Conservation (phyloP, 2,888 invertebrate species). For the Lamellibrachia columna region DNA sequence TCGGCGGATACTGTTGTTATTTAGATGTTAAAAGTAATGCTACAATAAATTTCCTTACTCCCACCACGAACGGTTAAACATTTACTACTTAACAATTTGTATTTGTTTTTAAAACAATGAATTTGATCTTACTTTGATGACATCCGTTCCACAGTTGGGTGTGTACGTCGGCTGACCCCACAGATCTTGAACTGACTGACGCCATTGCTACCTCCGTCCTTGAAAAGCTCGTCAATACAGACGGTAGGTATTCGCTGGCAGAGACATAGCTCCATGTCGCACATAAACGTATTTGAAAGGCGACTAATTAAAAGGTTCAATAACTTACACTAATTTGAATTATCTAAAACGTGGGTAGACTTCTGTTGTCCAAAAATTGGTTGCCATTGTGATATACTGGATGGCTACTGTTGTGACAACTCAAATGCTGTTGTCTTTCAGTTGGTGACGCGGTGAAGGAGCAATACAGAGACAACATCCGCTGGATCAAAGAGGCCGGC, state of each 20-base stretch:
- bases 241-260: slow-evolving; percentile 44
- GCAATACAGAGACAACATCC: slow-evolving; percentile 72
- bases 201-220: slow-evolving; percentile 68
- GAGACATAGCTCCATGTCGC: not conserved
- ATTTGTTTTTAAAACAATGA: too few species aligned
- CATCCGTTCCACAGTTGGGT: slow-evolving; percentile 68
- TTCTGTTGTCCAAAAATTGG: not conserved
- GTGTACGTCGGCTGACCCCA: slow-evolving; percentile 70
- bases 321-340: not conserved
- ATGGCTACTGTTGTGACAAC: not conserved
- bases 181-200: slow-evolving; percentile 71
- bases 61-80: too few species aligned
- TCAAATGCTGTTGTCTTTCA: slow-evolving; percentile 39
- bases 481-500: slow-evolving; percentile 72
- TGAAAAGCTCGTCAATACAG: slow-evolving; percentile 61
- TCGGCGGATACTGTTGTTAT: too few species aligned
- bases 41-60: too few species aligned
- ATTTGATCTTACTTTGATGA: not conserved
- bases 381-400: not conserved
- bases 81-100: too few species aligned
- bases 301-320: not conserved
- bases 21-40: too few species aligned
- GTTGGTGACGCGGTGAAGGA: slow-evolving; percentile 67
- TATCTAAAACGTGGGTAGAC: not conserved
- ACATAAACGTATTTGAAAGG: not conserved